Percentiles rank a stretch among this genome's conserved stretches.
Evolutionary conservation across 2,113 vertebrate genomes (phyloP).

Genomic region (Leucopternis melanops): DNA sequence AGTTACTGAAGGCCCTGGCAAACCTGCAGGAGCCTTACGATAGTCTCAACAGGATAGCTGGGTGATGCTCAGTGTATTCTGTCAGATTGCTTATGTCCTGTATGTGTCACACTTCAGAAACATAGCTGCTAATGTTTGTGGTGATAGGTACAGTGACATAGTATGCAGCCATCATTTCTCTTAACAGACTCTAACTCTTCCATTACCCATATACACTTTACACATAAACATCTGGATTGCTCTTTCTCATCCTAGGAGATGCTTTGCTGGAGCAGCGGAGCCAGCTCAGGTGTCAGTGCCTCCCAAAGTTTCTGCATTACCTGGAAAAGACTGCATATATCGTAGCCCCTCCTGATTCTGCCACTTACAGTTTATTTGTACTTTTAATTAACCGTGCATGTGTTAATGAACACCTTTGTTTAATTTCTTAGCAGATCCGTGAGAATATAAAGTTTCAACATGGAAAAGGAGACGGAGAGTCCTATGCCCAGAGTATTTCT

Average conservation of each 20-base stretch:
- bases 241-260: neutral
- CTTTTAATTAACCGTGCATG: neutral
- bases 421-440: neutral
- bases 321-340: neutral
- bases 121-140: neutral
- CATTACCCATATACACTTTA: neutral
- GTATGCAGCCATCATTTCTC: neutral
- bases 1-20: neutral
- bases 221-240: neutral
- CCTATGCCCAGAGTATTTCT: neutral
- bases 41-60: neutral
- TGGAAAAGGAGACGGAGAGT: neutral
- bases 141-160: neutral
- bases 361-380: neutral
- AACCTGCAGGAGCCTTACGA: neutral
- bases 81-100: neutral
- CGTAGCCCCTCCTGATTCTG: neutral
- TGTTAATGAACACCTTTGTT: neutral
- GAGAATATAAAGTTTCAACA: neutral
- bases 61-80: neutral
- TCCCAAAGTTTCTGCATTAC: neutral
- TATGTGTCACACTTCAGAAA: neutral
- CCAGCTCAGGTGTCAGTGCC: neutral
- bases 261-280: neutral
- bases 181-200: neutral